Base-by-base conservation (phyloP, 2,113 vertebrate genomes). In the Corydoras maculifer region DNA sequence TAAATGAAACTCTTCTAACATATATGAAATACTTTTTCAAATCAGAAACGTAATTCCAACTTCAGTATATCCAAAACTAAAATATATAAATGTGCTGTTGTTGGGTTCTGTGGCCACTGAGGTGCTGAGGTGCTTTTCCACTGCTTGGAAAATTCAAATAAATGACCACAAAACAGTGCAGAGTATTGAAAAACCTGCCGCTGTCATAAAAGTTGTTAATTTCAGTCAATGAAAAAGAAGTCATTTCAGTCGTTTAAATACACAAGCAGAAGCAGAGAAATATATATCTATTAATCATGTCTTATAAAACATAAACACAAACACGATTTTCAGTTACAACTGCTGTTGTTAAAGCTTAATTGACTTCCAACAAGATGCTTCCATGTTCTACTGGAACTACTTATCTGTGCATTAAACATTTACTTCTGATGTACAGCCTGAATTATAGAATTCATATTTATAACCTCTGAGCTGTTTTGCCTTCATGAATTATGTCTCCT, bases 91-190 rank as follows among this genome's bases (percentile, higher is more conserved):
- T 53, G 13, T 3, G 51, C 13, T 14, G 51, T 53, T 53, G 14
- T 57, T 15, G 54, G 54, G 54, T 57, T 13, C 54, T n/a, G 54
- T n/a, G 5, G 54, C 54, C 54, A 57, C 54, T 57, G 54, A 57
- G 54, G 6, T n/a, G 8, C 9, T 2, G 14, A n/a, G n/a, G n/a
- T n/a, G n/a, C n/a, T n/a, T n/a, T n/a, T n/a, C n/a, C n/a, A n/a
- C 54, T n/a, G 54, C 54, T n/a, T 57, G 54, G 54, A 57, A 57
- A 57, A 57, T 57, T 57, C 54, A 57, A 57, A 57, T 57, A 3
- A 57, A 15, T 57, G 14, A n/a, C 54, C 54, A 57, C 54, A 57
- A 57, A 57, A n/a, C 54, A 57, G 54, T n/a, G n/a, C 54, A 14
- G n/a, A n/a, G 54, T 5, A 14, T n/a, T 53, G 14, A 57, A 57